A percentile compares a stretch with the other conserved stretches of the same genome.
Evolutionary conservation across 2,888 invertebrate genomes (phyloP).

Genomic region (Lottia scabra): DNA sequence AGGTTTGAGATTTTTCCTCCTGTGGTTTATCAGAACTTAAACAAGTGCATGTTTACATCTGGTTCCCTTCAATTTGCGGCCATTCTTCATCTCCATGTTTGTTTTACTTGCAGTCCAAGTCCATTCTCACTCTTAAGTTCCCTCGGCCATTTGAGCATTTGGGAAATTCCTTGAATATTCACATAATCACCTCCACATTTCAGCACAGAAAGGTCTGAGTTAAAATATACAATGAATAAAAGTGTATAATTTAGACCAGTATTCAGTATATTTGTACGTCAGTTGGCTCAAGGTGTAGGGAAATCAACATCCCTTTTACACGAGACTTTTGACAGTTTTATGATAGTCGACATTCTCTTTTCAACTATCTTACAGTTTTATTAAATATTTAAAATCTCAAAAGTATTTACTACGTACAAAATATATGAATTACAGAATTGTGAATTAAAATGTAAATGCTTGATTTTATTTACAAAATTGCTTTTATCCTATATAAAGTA

Average conservation of each 20-base stretch:
- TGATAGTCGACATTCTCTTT: too few species aligned
- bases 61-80: background rate
- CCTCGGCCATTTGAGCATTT: background rate
- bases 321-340: too few species aligned
- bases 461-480: too few species aligned
- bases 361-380: too few species aligned
- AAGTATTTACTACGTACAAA: too few species aligned
- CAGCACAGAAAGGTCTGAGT: background rate
- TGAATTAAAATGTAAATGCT: too few species aligned
- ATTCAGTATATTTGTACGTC: background rate
- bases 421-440: too few species aligned
- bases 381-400: too few species aligned
- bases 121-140: background rate
- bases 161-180: background rate
- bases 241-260: background rate
- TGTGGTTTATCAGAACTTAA: background rate
- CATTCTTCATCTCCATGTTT: background rate
- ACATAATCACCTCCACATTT: background rate
- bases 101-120: background rate
- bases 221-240: conserved; percentile 7
- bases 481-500: too few species aligned
- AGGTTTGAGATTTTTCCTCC: background rate
- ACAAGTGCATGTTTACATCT: conserved; percentile 6
- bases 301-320: too few species aligned
- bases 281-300: background rate